Conservation (phyloP, 2,113 vertebrate species). For the Eublepharis macularius region DNA sequence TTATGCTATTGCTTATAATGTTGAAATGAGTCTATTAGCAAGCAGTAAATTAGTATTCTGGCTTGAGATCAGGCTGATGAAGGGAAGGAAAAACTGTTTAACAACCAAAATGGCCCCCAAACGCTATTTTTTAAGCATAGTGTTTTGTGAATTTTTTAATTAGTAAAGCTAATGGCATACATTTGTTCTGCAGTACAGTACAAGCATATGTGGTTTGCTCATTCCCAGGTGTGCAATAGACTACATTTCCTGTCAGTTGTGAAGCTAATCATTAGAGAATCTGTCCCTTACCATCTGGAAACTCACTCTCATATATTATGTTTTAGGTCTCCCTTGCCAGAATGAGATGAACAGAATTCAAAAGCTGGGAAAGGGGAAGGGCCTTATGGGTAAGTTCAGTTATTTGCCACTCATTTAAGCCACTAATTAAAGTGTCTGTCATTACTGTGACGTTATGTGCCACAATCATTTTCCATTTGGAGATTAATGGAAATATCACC, state of each 20-base stretch:
- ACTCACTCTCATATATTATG: slow-evolving; percentile 70
- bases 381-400: slow-evolving; percentile 87
- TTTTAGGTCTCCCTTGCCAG: slow-evolving; percentile 93
- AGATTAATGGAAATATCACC: slow-evolving; percentile 33
- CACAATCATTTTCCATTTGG: slow-evolving; percentile 63
- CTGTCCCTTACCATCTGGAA: slow-evolving; percentile 75
- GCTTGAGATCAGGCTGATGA: slow-evolving; percentile 28
- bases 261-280: slow-evolving; percentile 69
- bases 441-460: slow-evolving; percentile 62
- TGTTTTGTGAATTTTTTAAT: slow-evolving; percentile 48
- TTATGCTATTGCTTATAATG: slow-evolving; percentile 16
- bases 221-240: slow-evolving; percentile 72
- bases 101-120: slow-evolving; percentile 47
- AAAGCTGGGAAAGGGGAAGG: slow-evolving; percentile 89
- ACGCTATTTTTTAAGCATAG: slow-evolving; percentile 41
- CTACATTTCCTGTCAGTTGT: slow-evolving; percentile 62
- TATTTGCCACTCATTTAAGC: slow-evolving; percentile 66
- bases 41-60: slow-evolving; percentile 33
- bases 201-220: slow-evolving; percentile 63
- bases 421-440: slow-evolving; percentile 71
- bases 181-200: slow-evolving; percentile 64
- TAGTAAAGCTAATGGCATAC: slow-evolving; percentile 62
- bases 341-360: slow-evolving; percentile 95
- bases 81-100: slow-evolving; percentile 34
- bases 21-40: slow-evolving; percentile 41